Evolutionary conservation across 1,140 invertebrate species (phyloP), one percentile per base, ranked within the genome.

Genomic region (Pseudomyrmex gracilis): DNA sequence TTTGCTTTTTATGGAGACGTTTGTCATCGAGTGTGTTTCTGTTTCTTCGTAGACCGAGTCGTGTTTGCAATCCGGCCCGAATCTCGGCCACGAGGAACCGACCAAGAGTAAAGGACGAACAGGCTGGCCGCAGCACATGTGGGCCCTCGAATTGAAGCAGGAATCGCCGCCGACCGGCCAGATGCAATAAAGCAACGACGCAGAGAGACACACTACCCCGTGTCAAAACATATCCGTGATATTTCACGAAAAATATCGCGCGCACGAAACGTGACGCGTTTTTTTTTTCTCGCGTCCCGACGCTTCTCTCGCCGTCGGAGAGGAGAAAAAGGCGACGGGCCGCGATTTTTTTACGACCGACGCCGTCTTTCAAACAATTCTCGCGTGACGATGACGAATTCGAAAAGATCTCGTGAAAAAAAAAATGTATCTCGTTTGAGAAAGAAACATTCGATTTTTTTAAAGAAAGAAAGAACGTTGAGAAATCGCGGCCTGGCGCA

Each of bases 51-150:
- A 94, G 94, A 93, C 78, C 78, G 93, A 94, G 73, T 90, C 89
- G 82, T 91, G 87, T 82, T 89, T 89, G 76, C 87, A 90, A 9
- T 86, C 90, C 12, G 45, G 47, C 70, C 86, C 88, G 68, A 87
- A 73, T 73, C 89, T 89, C n/a, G 83, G 82, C 2, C 64, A 85
- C n/a, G 93, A 95, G 82, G 92, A 93, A 76, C 91, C 87, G 34
- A 92, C 93, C 53, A 96, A 95, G 87, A 92, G 92, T 45, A 98
- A 97, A 94, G 98, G 98, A 9, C 95, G 98, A 84, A 99, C 98
- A 10, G 98, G 98, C 24, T 99, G 98, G 98, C 98, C 98, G 0
- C 98, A 99, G 90, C 97, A 98, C 93, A 98, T 99, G 84, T 99
- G 98, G 98, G 98, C 98, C 0, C 94, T 98, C 22, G 97, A 98